Evolutionary conservation across 2,888 invertebrate genomes (phyloP).

Genomic region (Subacronicta megacephala): DNA sequence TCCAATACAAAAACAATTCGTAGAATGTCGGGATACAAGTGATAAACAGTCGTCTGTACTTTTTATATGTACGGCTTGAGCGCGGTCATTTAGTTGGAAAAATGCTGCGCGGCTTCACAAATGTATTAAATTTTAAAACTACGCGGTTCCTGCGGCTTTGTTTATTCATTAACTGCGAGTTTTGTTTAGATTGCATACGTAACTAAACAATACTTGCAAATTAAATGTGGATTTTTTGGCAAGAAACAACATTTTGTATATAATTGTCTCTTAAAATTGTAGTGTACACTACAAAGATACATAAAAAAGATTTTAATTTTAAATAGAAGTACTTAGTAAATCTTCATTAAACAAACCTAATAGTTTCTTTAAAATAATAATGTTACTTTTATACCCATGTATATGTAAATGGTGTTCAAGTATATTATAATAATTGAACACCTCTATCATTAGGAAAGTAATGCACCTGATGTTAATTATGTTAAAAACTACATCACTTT

Average conservation of each 20-base stretch:
- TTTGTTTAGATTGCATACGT: conserved; percentile 12
- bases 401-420: no score
- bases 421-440: no score
- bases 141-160: conserved; percentile 18
- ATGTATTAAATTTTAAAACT: conserved; percentile 12
- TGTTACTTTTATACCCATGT: no score
- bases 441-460: no score
- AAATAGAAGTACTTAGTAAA: no score
- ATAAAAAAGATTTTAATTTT: no score
- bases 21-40: conserved; percentile 19
- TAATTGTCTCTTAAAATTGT: not conserved
- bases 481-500: no score
- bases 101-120: conserved; percentile 10
- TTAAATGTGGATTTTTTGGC: not conserved
- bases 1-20: conserved; percentile 30
- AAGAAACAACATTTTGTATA: not conserved
- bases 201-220: not conserved
- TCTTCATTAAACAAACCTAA: no score
- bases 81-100: conserved; percentile 13
- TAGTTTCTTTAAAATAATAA: no score
- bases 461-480: no score
- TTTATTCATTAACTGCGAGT: conserved; percentile 6
- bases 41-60: conserved; percentile 24
- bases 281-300: no score
- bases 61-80: conserved; percentile 4